Evolutionary conservation across 92 coral and sea anemone species (phyloP).

Genomic region (Paramuricea clavata): DNA sequence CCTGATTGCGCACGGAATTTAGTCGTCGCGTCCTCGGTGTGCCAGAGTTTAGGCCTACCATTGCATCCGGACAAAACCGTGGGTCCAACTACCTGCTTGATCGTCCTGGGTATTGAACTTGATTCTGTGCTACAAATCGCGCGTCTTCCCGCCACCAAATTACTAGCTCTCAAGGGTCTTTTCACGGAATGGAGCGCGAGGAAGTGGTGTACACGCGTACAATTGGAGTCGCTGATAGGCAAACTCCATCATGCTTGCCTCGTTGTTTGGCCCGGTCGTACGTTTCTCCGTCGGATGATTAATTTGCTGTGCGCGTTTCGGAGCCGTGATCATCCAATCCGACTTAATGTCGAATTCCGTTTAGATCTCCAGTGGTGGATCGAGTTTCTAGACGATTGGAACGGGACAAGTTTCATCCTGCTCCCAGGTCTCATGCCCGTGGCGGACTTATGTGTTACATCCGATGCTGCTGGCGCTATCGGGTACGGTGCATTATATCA

Average conservation of each 20-base stretch:
- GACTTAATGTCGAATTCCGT: no score
- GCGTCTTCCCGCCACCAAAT: not conserved
- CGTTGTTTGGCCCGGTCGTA: conserved; percentile 68
- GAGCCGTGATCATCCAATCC: no score
- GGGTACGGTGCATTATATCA: no score
- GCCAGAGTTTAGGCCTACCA: not conserved
- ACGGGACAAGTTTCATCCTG: not conserved
- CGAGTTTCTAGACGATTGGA: not conserved
- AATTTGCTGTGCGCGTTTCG: no score
- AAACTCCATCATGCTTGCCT: no score
- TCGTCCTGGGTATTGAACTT: not conserved
- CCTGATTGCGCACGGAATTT: not conserved
- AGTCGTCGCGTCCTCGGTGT: not conserved
- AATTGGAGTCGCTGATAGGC: no score
- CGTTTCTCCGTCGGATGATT: no score
- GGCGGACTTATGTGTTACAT: no score
- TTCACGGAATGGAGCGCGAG: conserved; percentile 23
- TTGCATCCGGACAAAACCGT: not conserved
- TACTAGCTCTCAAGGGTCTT: not conserved
- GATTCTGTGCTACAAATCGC: not conserved
- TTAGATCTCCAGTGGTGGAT: no score
- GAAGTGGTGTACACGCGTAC: no score
- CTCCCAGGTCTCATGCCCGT: not conserved
- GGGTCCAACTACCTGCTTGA: not conserved
- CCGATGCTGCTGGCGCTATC: no score